Base-by-base conservation (phyloP, 1,140 invertebrate genomes). In the Caenorhabditis remanei region DNA sequence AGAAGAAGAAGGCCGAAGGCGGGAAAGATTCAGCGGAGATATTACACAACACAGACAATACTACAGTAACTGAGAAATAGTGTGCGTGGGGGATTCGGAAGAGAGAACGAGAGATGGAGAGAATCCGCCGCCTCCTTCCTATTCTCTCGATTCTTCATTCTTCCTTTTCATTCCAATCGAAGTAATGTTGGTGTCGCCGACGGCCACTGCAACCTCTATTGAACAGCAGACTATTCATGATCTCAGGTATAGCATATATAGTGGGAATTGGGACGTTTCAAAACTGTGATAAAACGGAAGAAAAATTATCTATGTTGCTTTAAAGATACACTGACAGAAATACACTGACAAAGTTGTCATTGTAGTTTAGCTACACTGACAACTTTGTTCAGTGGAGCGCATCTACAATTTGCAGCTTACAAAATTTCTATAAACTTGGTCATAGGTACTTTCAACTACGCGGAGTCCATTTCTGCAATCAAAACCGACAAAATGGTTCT, bases 181-280 rank as follows among this genome's bases (percentile, higher is more conserved):
- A 79, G 71, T 79, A 50, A 79, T 79, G 71, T 50, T 79, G 71
- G 71, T 79, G 71, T 79, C 71, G 46, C 71, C 71, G 71, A 79
- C 71, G 32, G 71, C 71, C 71, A 46, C 71, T 79, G 71, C 71
- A 79, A 50, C 71, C 19, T 79, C 46, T 9, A 24, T n/a, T 50
- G 46, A 46, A 58, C 41, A 61, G 24, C 55, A 86, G 71, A 56
- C 61, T 61, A 85, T 88, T 87, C 21, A 75, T 40, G 88, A 87
- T 84, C 53, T 53, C n/a, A 21, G 41, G 82, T 56, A 24, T 90
- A 13, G 21, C 40, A 7, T 32, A 4, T 63, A 13, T 63, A 40
- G 61, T 13, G 24, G 5, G 0, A n/a, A n/a, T n/a, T n/a, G n/a
- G n/a, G n/a, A n/a, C n/a, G n/a, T n/a, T n/a, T n/a, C n/a, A n/a